Evolutionary conservation across 2,888 invertebrate species (phyloP).

Genomic region (Helleia helle): DNA sequence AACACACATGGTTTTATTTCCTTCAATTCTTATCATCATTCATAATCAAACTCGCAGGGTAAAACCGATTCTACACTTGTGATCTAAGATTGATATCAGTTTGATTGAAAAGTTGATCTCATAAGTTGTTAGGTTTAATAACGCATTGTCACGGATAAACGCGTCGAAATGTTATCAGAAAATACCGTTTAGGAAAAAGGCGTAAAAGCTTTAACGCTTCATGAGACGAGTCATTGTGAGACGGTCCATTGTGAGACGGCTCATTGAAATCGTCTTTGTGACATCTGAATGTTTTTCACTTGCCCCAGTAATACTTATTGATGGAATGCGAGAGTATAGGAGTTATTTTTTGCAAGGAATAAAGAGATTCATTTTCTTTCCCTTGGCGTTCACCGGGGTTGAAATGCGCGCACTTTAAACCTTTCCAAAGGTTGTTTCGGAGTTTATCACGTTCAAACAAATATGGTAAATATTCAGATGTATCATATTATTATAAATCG

Average conservation of each 20-base stretch:
- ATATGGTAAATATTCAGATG: too few relatives aligned
- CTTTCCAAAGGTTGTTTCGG: too few relatives aligned
- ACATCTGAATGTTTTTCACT: too few relatives aligned
- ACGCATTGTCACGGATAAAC: slow-evolving; percentile 48
- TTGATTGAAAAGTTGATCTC: slow-evolving; percentile 33
- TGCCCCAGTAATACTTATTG: too few relatives aligned
- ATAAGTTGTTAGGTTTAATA: slow-evolving; percentile 56
- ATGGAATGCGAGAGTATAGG: too few relatives aligned
- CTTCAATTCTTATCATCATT: background rate
- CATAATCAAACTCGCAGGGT: background rate
- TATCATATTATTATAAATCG: too few relatives aligned
- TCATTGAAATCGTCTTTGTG: too few relatives aligned
- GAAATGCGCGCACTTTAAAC: too few relatives aligned
- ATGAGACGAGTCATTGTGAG: slow-evolving; percentile 25
- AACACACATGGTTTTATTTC: background rate
- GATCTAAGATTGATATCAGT: background rate
- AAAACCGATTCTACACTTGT: background rate
- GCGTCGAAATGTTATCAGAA: slow-evolving; percentile 39
- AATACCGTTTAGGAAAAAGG: slow-evolving; percentile 49
- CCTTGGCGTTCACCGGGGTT: too few relatives aligned
- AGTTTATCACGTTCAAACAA: too few relatives aligned
- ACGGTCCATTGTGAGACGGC: slow-evolving; percentile 4
- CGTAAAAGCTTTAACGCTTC: slow-evolving; percentile 23
- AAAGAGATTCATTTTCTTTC: too few relatives aligned
- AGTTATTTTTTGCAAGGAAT: too few relatives aligned